phyloP scores from a whole-genome alignment of 2,888 invertebrate species.

The Phortica okadai region DNA sequence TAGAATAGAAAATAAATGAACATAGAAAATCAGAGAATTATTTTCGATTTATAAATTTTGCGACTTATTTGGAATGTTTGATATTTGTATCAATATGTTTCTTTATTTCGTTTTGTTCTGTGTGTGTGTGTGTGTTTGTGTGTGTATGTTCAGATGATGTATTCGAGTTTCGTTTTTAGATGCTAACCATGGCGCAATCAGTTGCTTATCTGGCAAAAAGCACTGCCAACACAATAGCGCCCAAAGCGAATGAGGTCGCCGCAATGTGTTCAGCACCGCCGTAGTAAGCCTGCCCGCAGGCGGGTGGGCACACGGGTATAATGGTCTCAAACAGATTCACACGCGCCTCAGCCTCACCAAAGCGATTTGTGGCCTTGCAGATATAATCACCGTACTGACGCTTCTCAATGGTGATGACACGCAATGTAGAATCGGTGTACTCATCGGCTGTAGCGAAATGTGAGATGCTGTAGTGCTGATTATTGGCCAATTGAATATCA shows the following conservation, averaged over 20 bases:
- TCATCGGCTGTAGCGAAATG: slow-evolving; percentile 95
- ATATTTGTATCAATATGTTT: slow-evolving; percentile 11
- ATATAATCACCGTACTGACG: slow-evolving; percentile 90
- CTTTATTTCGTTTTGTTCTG: slow-evolving; percentile 40
- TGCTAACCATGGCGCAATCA: not conserved
- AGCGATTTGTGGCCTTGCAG: slow-evolving; percentile 92
- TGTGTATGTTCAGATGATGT: slow-evolving; percentile 41
- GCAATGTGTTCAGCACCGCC: slow-evolving; percentile 72
- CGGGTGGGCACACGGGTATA: slow-evolving; percentile 94
- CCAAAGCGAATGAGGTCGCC: slow-evolving; percentile 77
- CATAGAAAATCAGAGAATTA: too few relatives aligned
- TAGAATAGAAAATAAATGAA: too few relatives aligned
- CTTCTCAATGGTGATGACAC: slow-evolving; percentile 94
- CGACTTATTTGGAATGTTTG: slow-evolving; percentile 39
- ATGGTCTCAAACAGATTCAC: slow-evolving; percentile 93
- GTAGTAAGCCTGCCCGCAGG: slow-evolving; percentile 80
- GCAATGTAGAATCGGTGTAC: slow-evolving; percentile 91
- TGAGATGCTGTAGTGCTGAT: slow-evolving; percentile 93
- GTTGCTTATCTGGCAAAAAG: slow-evolving; percentile 75
- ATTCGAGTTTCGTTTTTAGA: slow-evolving; percentile 24
- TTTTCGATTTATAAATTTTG: slow-evolving; percentile 21
- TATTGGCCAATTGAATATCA: slow-evolving; percentile 87
- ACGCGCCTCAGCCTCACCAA: slow-evolving; percentile 87
- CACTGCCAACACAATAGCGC: slow-evolving; percentile 77
- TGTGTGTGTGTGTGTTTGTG: slow-evolving; percentile 50